A percentile compares a stretch with the other conserved stretches of the same genome.
Evolutionary conservation across 2,113 vertebrate genomes (phyloP).

Genomic region (Percopsis transmontana): DNA sequence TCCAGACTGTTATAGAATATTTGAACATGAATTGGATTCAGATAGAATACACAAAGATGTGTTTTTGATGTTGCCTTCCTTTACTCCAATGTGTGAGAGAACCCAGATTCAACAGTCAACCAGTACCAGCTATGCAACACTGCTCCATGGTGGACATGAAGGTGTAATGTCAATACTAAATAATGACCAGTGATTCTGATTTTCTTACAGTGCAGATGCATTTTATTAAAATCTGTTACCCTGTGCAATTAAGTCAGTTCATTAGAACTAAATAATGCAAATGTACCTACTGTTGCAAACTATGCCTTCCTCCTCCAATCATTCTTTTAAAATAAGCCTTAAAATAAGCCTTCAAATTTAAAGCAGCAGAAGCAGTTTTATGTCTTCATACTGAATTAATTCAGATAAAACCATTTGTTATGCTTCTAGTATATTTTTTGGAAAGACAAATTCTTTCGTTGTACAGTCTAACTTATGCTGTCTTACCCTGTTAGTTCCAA

Average conservation of each 20-base stretch:
- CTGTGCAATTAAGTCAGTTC: neutral
- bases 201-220: neutral
- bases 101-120: neutral
- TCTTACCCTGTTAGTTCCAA: conserved; percentile 1
- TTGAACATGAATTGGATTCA: no score
- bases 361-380: neutral
- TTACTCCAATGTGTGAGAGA: neutral
- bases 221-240: neutral
- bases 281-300: neutral
- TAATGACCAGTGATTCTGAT: neutral
- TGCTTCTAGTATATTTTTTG: neutral
- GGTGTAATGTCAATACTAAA: neutral
- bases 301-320: neutral
- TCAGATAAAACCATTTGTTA: neutral
- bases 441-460: neutral
- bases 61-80: neutral
- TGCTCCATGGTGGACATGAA: neutral
- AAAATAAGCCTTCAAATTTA: neutral
- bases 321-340: neutral
- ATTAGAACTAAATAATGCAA: neutral
- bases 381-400: neutral
- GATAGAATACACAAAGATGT: neutral
- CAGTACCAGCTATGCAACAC: conserved; percentile 4
- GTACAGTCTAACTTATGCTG: conserved; percentile 6
- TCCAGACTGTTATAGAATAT: no score